Evolutionary conservation across 2,797 vertebrate species (phyloP), one percentile per base, ranked within the genome.

Genomic region (Spatula clypeata): DNA sequence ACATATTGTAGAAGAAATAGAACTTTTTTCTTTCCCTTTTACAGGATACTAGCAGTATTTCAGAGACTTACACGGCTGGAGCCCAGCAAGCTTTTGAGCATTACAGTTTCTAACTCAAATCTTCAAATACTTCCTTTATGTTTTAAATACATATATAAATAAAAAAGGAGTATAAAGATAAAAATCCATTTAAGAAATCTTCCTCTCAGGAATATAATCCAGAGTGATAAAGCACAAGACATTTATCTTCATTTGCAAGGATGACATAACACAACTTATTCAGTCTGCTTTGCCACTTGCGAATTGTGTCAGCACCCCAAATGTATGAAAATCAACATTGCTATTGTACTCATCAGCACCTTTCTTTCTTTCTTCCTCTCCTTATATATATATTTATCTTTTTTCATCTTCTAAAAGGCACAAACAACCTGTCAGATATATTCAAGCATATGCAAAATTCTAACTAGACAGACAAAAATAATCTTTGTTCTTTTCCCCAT

Each of bases 391-490:
- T 84, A 93, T 95, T 93, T 82, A 55, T 69, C 36, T 55, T 86
- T 81, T 81, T 77, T 27, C 38, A 74, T 95, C 87, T 94, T 93
- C 86, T 94, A 94, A 97, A 86, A 97, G 67, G 66, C 94, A 96
- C 74, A 95, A 97, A 96, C 72, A 97, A 96, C 95, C 84, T 98
- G 91, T 97, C 94, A 97, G 90, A 97, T 94, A 97, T 61, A 94
- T 79, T 97, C 87, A 54, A 97, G 86, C 91, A 97, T 97, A 96
- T 97, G 96, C 79, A 97, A 97, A 97, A 96, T 88, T 86, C 91
- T 93, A 97, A 98, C 96, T 92, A 97, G 96, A 97, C 76, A 96
- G 96, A 96, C 79, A 96, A 97, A 98, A 98, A 97, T 95, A 94
- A 95, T 94, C 93, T 97, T 95, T 97, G 86, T 95, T 97, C 96